These are phyloP conservation scores for Paraplagusia blochii DNA, from an alignment of 2,113 vertebrate genomes.

Conservation along the genomic window DNA sequence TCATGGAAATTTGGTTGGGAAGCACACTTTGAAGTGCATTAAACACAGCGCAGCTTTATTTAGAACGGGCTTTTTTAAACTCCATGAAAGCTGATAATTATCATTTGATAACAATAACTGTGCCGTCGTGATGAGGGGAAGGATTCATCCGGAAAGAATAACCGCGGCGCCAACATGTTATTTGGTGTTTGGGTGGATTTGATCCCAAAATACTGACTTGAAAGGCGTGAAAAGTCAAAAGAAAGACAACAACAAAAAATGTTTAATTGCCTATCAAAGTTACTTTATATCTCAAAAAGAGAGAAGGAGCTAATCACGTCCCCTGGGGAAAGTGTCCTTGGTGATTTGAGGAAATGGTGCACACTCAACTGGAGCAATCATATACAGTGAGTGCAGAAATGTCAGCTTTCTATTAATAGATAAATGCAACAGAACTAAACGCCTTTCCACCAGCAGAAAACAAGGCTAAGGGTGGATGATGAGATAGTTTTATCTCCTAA, in stretches of 20 bases:
- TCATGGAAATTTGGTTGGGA: constrained; percentile 58
- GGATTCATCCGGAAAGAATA: constrained; percentile 53
- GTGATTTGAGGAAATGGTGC: constrained; percentile 72
- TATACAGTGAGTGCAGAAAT: constrained; percentile 64
- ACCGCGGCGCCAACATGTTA: constrained; percentile 37
- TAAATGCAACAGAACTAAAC: constrained; percentile 63
- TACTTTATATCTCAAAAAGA: constrained; percentile 66
- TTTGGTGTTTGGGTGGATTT: constrained; percentile 53
- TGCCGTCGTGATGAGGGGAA: constrained; percentile 51
- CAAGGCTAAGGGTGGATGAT: constrained; percentile 23
- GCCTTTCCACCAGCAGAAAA: constrained; percentile 34
- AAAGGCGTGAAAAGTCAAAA: constrained; percentile 63
- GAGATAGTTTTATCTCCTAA: constrained; percentile 46
- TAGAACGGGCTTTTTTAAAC: constrained; percentile 27
- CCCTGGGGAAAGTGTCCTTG: constrained; percentile 71
- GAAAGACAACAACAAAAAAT: constrained; percentile 71
- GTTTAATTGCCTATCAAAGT: constrained; percentile 82
- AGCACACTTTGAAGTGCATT: constrained; percentile 65
- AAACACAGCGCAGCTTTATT: constrained; percentile 50
- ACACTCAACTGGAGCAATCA: constrained; percentile 51
- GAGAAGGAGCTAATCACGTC: constrained; percentile 73
- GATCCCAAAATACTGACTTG: constrained; percentile 72
- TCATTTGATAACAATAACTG: constrained; percentile 66
- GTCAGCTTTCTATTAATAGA: constrained; percentile 77
- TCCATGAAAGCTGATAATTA: constrained; percentile 59